phyloP scores from a whole-genome alignment of 2,797 vertebrate species.

The Pyrocephalus nanus region DNA sequence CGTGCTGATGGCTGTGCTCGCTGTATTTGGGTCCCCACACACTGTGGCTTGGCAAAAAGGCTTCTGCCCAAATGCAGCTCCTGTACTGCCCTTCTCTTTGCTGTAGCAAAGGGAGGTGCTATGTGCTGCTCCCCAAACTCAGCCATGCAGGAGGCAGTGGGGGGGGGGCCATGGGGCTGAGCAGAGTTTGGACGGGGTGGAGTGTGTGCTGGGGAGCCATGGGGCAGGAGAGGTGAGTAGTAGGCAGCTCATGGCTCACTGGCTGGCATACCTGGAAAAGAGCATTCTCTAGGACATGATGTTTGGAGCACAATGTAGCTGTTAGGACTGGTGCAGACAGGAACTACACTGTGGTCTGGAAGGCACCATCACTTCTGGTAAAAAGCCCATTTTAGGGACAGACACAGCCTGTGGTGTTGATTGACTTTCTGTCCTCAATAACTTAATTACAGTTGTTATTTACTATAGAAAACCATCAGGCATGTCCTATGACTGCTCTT shows the following conservation, averaged over 20 bases:
- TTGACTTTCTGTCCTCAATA: background rate
- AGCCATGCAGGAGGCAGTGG: background rate
- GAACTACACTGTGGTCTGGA: background rate
- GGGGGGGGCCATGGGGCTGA: background rate
- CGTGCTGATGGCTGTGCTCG: fast-evolving
- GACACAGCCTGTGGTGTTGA: background rate
- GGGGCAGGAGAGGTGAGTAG: background rate
- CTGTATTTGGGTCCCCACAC: background rate
- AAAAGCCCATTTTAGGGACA: background rate
- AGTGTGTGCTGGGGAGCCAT: fast-evolving
- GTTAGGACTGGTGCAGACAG: fast-evolving
- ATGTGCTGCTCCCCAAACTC: background rate
- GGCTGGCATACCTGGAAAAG: background rate
- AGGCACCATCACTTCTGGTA: background rate
- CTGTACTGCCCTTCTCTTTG: background rate
- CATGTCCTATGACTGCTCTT: background rate
- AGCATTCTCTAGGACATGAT: background rate
- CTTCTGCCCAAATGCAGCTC: background rate
- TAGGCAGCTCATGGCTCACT: fast-evolving
- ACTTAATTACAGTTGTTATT: background rate
- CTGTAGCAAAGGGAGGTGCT: background rate
- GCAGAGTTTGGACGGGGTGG: background rate
- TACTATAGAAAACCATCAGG: background rate
- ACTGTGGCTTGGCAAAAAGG: fast-evolving
- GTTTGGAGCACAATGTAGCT: background rate